These are phyloP conservation scores for Dinothrombium tinctorium DNA, from an alignment of 1,140 invertebrate genomes.

Conservation along the genomic window DNA sequence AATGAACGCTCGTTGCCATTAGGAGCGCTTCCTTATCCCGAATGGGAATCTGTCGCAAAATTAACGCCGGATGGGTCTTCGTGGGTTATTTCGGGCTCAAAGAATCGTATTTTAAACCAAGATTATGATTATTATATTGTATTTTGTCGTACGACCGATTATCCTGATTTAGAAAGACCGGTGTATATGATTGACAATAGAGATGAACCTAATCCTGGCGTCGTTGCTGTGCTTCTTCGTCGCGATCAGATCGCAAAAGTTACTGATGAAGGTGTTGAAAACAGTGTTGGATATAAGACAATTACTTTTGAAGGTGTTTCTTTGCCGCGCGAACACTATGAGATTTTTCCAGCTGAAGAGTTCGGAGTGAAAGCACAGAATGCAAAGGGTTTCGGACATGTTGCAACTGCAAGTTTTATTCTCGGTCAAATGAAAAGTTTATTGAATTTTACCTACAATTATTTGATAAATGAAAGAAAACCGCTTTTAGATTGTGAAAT, in stretches of 20 bases:
- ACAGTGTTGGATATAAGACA: conserved; percentile 5
- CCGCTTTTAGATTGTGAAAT: conserved; percentile 9
- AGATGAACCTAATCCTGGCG: not conserved
- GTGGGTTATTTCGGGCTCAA: conserved; percentile 10
- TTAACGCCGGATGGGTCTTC: conserved; percentile 1
- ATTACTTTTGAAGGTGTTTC: conserved; percentile 6
- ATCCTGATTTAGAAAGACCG: conserved; percentile 3
- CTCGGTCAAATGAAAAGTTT: conserved; percentile 9
- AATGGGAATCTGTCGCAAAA: conserved; percentile 9
- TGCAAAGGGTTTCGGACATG: conserved; percentile 8
- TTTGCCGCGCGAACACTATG: conserved; percentile 1
- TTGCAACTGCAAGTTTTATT: conserved; percentile 4
- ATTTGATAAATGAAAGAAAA: conserved; percentile 5
- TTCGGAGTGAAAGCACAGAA: not conserved
- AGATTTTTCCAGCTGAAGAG: conserved; percentile 5
- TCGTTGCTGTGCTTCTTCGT: conserved; percentile 8
- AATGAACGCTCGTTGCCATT: not conserved
- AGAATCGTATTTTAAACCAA: conserved; percentile 7
- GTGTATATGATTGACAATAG: not conserved
- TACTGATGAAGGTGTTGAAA: conserved; percentile 4
- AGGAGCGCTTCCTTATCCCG: not conserved
- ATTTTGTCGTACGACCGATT: conserved; percentile 5
- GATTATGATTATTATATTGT: conserved; percentile 10
- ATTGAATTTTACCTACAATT: conserved; percentile 2
- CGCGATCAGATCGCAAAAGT: not conserved